Evolutionary conservation across 2,113 vertebrate species (phyloP), one percentile per base, ranked within the genome.

Genomic region (Phasianus colchicus): DNA sequence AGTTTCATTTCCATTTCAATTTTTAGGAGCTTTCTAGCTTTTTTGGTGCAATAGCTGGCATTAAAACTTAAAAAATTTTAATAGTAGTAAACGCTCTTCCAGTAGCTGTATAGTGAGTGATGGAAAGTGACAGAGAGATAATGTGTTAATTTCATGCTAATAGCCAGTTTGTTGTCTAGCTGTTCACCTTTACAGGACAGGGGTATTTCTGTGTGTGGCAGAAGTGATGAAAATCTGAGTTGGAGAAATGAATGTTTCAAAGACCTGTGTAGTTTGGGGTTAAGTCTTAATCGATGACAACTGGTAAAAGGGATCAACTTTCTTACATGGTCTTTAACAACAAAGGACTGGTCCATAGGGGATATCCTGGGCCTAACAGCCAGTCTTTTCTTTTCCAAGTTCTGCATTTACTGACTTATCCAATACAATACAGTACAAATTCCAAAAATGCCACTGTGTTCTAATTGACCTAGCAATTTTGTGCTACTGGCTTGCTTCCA

Each of bases 1-100:
- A 43, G 21, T 92, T 94, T 80, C 9, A 48, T 88, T 86, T 93
- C 40, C 79, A 73, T 19, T 73, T 88, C 76, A 76, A 16, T 77
- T 73, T 91, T 88, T 83, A 80, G 36, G 17, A 48, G 85, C 22
- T 60, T 70, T 57, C 32, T 43, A 73, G 21, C 4, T 74, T 8
- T 47, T 91, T 76, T 9, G 58, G 29, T 24, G 15, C 42, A 84
- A 58, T 67, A 42, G 30, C 52, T 54, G 40, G 22, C 47, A 45
- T 24, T 78, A 66, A 74, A 40, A 10, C 61, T 74, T 36, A 36
- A 36, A 36, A 36, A 86, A 74, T 84, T 78, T 11, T 45, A 89
- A 66, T 54, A 54, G 9, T 54, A 54, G 14, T 54, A 16, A 54
- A 42, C 6, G 6, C 52, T 89, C 25, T 89, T 90, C 9, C 80